Evolutionary conservation across 2,797 vertebrate genomes (phyloP), one percentile per base, ranked within the genome.

Genomic region (Pampus argenteus): DNA sequence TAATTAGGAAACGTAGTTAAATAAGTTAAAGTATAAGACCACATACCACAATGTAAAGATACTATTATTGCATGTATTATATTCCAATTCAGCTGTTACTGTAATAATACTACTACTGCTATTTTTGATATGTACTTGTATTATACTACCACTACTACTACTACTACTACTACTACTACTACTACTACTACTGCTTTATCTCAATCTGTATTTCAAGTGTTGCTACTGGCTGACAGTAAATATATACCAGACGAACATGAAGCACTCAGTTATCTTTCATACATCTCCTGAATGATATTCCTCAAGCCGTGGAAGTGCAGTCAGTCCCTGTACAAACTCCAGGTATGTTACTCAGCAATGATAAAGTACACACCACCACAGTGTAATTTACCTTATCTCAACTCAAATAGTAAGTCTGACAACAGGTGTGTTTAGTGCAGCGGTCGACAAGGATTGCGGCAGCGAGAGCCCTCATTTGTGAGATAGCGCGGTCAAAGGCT

Each of bases 301-400:
- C 63, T 50, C 66, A 40, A 49, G 68, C 31, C 69, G 50, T 54
- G 76, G 66, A 78, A 58, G 76, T 65, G 63, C 68, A 70, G 28
- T 10, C 34, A n/a, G 11, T 58, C 73, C 58, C 69, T 26, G 74
- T 44, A 29, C 69, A 82, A 82, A 74, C 79, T 74, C 67, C 66
- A 65, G 45, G 59, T 42, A 22, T 77, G 83, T 83, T 87, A 73
- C 59, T 82, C 69, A 25, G 75, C 6, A 10, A 40, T 72, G 88
- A 92, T 86, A 84, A 90, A 89, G 82, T 77, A 68, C 55, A 9
- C 62, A 23, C 11, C 62, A 23, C 11, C 45, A 0, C 15, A 23
- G 76, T 55, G 67, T 75, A 76, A 89, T 92, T 92, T 90, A 84
- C 80, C 87, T 83, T 76, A 78, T 85, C 82, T 85, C 86, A 70